These are phyloP conservation scores for Chrysogorgia sp. DNA, from an alignment of 92 coral and sea anemone species.

Conservation along the genomic window DNA sequence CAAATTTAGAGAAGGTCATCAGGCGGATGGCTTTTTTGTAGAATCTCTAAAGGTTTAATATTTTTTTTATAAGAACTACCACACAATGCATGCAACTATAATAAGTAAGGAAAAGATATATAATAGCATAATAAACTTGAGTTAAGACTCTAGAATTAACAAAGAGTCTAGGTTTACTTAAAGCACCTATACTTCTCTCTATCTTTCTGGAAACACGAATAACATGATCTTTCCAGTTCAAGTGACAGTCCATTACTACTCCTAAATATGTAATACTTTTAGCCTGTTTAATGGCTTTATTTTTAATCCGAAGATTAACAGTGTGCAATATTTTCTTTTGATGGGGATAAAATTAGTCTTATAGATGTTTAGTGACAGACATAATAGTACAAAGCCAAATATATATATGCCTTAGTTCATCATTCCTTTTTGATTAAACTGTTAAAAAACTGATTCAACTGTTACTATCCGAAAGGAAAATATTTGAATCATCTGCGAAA, in stretches of 20 bases:
- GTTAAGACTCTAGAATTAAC: constrained; percentile 11
- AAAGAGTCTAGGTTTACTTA: constrained; percentile 37
- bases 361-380: constrained; percentile 21
- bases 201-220: constrained; percentile 42
- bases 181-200: constrained; percentile 48
- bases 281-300: constrained; percentile 23
- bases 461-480: too few relatives aligned
- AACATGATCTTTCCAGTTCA: constrained; percentile 48
- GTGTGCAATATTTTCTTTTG: constrained; percentile 43
- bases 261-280: constrained; percentile 49
- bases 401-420: background rate
- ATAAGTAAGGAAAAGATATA: constrained; percentile 56
- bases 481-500: constrained; percentile 35
- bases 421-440: background rate
- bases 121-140: constrained; percentile 49
- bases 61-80: too few relatives aligned
- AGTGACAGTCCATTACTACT: constrained; percentile 29
- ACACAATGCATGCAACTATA: too few relatives aligned
- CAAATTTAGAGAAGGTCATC: too few relatives aligned
- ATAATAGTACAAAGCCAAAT: constrained; percentile 21
- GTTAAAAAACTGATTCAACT: background rate
- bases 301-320: constrained; percentile 18
- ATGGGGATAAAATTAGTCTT: constrained; percentile 45
- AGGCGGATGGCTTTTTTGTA: too few relatives aligned
- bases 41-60: too few relatives aligned